Evolutionary conservation across 2,888 invertebrate genomes (phyloP), one percentile per base, ranked within the genome.

Genomic region (Galerucella nymphaeae): DNA sequence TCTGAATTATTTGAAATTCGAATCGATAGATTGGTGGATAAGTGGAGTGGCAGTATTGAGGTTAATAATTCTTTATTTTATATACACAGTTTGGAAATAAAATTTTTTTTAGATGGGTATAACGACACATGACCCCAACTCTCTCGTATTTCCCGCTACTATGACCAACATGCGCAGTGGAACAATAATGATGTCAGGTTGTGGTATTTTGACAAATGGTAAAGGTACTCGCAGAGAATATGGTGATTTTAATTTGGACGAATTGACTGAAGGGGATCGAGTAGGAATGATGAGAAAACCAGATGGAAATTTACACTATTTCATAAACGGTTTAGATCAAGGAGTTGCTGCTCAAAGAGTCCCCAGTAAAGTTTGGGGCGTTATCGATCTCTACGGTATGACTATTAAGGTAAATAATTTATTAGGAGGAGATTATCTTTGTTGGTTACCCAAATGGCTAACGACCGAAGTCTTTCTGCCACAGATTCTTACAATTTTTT

Each of bases 161-260:
- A 97, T 98, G 97, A 98, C 98, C 0, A 98, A 98, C 85, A 95
- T 98, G 94, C 91, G 96, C 71, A 92, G 93, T 30, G 93, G 97
- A 10, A 96, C 96, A 1, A 94, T 95, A 45, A 96, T 96, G 94
- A 97, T 98, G 97, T 97, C 97, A 18, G 98, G 98, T 0, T 96
- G 96, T 88, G 98, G 97, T 70, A 96, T 98, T 80, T 89, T 98
- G n/a, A 94, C 96, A 2, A 98, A 98, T 85, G 98, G 98, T 0
- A 97, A 97, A 85, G 97, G 97, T 6, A 96, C 96, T 1, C 91
- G 95, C 76, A 90, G 96, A 75, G 97, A 97, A 85, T 98, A 98
- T 84, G 97, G 97, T 0, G 93, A 94, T 82, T 96, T 95, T 83
- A 98, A 98, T 87, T 89, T 98, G 77, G 98, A 98, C 84, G 96